Evolutionary conservation across 2,113 vertebrate genomes (phyloP).

Genomic region (Parus major): DNA sequence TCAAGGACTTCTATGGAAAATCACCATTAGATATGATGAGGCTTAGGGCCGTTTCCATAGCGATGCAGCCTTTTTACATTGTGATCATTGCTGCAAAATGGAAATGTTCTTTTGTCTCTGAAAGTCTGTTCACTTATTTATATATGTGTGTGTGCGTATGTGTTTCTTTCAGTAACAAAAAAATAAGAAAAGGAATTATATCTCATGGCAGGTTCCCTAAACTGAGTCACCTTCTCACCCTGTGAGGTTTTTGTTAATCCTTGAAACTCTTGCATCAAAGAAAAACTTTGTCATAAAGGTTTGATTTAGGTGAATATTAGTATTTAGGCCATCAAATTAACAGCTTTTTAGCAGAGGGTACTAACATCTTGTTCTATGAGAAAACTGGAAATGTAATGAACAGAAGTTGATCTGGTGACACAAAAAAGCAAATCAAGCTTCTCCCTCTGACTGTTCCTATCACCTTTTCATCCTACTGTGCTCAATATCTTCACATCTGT

Average conservation of each 20-base stretch:
- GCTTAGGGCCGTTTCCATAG: conserved; percentile 75
- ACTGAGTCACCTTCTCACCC: conserved; percentile 19
- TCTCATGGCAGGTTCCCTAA: conserved; percentile 40
- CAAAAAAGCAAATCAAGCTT: background rate
- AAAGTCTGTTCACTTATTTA: conserved; percentile 56
- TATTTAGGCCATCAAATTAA: conserved; percentile 9
- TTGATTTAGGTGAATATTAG: conserved; percentile 41
- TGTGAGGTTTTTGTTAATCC: conserved; percentile 2
- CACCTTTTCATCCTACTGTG: background rate
- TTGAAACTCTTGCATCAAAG: conserved; percentile 49
- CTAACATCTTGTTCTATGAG: background rate
- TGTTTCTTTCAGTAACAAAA: conserved; percentile 23
- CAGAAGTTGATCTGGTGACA: background rate
- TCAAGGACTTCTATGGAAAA: conserved; percentile 75
- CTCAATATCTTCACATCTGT: background rate
- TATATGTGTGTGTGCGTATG: background rate
- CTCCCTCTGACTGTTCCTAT: background rate
- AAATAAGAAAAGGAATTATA: conserved; percentile 41
- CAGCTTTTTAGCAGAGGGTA: background rate
- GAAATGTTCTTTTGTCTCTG: conserved; percentile 74
- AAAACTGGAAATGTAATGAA: background rate
- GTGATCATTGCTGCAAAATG: conserved; percentile 72
- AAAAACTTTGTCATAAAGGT: background rate
- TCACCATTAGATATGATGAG: conserved; percentile 66
- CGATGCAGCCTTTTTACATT: conserved; percentile 66